Evolutionary conservation across 2,113 vertebrate genomes (phyloP), one percentile per base, ranked within the genome.

Genomic region (Telmatochromis brichardi): DNA sequence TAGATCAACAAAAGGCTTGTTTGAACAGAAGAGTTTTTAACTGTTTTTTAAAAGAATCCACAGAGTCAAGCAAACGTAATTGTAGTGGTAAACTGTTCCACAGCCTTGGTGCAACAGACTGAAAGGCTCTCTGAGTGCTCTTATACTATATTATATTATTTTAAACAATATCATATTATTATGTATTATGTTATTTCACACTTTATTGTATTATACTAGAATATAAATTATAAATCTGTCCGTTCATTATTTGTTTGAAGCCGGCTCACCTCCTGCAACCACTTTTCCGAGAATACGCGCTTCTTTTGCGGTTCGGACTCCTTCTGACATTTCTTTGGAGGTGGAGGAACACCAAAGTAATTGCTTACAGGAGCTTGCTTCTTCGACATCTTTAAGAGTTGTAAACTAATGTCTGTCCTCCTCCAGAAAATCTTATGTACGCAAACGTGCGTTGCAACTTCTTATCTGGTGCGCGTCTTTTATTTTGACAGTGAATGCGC

Each of bases 371-470:
- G 54, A 55, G 54, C 11, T 55, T 55, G 54, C 54, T 57, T 57
- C 54, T 57, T 57, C 1, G 1, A 55, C 23, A 57, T 26, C 21
- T 57, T 57, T 1, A 55, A 26, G 6, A 57, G 54, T 57, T 57
- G 0, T 14, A 57, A 57, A 26, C 21, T 0, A 57, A 26, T 57
- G 23, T 26, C 23, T 57, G 12, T 57, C 54, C 23, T 26, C 54
- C 23, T 57, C 54, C 54, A 26, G 54, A 2, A 57, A 1, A 26
- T 26, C 3, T 57, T 26, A 57, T 26, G 54, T 3, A 57, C 0
- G 1, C 23, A 57, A 57, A 57, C 2, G 0, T 3, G 4, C 6
- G 0, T 14, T 57, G 21, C 21, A 57, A 57, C 54, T 57, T 57
- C 54, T 14, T 26, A 57, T 14, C 6, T 26, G 3, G 54, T 57